phyloP scores from a whole-genome alignment of 2,113 vertebrate species.

The Perccottus glenii region DNA sequence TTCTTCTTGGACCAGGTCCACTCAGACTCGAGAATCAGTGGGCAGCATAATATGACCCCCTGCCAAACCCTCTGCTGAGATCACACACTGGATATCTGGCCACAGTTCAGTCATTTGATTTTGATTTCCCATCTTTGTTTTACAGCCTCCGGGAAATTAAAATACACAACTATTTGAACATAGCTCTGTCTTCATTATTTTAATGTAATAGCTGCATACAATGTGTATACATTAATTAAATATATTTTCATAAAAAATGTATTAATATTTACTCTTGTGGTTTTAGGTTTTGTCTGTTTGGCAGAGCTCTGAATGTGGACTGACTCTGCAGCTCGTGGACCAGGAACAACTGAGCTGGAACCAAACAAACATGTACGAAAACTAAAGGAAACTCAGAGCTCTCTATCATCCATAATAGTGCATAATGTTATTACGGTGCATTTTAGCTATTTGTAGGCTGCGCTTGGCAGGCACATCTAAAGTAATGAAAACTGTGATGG shows the following conservation, averaged over 20 bases:
- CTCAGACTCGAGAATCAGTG: not conserved
- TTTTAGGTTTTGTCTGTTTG: conserved; percentile 88
- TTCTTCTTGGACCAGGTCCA: not conserved
- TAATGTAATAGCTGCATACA: not conserved
- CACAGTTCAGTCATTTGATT: not conserved
- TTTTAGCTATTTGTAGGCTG: not conserved
- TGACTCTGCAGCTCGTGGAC: conserved; percentile 82
- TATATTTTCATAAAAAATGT: not conserved
- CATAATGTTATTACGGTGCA: not conserved
- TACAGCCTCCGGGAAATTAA: not conserved
- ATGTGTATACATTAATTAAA: not conserved
- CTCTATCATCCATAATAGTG: not conserved
- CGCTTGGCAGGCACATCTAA: not conserved
- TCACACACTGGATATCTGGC: not conserved
- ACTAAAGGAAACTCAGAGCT: not conserved
- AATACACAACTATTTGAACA: not conserved
- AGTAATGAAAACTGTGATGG: not conserved
- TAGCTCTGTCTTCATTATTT: no score
- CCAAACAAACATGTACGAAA: conserved; percentile 86
- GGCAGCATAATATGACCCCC: not conserved
- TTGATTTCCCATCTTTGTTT: not conserved
- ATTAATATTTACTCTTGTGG: not conserved
- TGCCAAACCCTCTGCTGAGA: not conserved
- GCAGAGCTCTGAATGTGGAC: conserved; percentile 79
- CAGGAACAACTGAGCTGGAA: conserved; percentile 83